phyloP scores from a whole-genome alignment of 2,888 invertebrate species.

The Autographa pulchrina region DNA sequence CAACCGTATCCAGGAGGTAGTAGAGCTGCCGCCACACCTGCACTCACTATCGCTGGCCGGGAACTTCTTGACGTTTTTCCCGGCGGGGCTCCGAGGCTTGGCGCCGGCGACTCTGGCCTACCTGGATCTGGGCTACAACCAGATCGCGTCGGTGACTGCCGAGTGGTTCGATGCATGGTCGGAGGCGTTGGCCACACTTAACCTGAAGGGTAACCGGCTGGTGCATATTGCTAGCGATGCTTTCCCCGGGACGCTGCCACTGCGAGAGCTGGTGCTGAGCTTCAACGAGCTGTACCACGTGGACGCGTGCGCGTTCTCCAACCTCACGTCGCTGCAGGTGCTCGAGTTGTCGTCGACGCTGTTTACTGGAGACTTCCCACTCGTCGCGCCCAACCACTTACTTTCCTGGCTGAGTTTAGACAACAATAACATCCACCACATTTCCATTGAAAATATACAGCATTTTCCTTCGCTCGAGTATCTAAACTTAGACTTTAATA shows the following conservation, averaged over 20 bases:
- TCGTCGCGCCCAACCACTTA: constrained; percentile 90
- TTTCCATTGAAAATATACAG: constrained; percentile 91
- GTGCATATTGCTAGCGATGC: constrained; percentile 90
- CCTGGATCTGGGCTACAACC: constrained; percentile 95
- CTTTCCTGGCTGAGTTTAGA: constrained; percentile 95
- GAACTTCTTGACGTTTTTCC: constrained; percentile 92
- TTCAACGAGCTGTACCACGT: constrained; percentile 95
- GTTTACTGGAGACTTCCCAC: constrained; percentile 92
- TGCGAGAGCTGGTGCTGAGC: constrained; percentile 95
- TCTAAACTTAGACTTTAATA: constrained; percentile 95
- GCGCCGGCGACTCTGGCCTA: constrained; percentile 90
- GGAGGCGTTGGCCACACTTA: constrained; percentile 91
- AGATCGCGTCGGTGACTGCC: constrained; percentile 91
- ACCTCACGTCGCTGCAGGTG: constrained; percentile 92
- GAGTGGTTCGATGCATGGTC: constrained; percentile 93
- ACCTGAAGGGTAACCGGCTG: constrained; percentile 94
- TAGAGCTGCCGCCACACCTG: constrained; percentile 89
- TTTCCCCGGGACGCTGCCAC: constrained; percentile 91
- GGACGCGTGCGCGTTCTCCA: constrained; percentile 91
- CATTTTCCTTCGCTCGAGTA: constrained; percentile 92
- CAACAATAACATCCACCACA: constrained; percentile 92
- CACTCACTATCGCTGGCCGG: constrained; percentile 93
- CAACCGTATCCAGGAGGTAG: constrained; percentile 90
- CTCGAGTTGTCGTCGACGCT: constrained; percentile 95
- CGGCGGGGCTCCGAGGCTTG: constrained; percentile 90